A percentile compares a stretch with the other conserved stretches of the same genome.
phyloP scores from a whole-genome alignment of 2,113 vertebrate genomes.

The Chroicocephalus ridibundus region DNA sequence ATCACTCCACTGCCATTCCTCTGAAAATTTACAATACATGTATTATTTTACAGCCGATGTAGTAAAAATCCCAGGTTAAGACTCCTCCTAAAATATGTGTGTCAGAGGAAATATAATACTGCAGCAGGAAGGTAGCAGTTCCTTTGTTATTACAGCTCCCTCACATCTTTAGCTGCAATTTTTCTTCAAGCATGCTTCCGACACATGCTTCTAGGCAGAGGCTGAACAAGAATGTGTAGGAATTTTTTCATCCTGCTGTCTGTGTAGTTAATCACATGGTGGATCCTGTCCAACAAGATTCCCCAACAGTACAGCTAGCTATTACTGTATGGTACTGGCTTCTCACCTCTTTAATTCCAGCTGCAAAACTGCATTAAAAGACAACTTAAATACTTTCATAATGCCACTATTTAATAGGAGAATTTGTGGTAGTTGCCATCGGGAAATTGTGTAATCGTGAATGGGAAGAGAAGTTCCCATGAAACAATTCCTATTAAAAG shows the following conservation, averaged over 20 bases:
- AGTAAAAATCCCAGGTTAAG: not conserved
- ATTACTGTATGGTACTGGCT: not conserved
- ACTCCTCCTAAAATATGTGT: not conserved
- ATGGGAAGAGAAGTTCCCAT: not conserved
- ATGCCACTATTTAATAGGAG: not conserved
- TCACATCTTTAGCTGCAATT: not conserved
- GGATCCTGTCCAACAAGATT: not conserved
- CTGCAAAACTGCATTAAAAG: not conserved
- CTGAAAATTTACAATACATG: not conserved
- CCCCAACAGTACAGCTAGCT: not conserved
- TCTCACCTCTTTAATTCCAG: not conserved
- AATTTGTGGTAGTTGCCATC: not conserved
- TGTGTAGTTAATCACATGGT: not conserved
- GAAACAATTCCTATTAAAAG: not conserved
- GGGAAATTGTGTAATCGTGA: not conserved
- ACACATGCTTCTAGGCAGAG: not conserved
- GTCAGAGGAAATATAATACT: not conserved
- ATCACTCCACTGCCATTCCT: not conserved
- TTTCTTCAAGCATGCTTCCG: not conserved
- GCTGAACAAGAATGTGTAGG: not conserved
- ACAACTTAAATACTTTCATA: not conserved
- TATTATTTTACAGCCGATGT: not conserved
- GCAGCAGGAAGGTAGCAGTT: not conserved
- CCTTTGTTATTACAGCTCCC: not conserved
- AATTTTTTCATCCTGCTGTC: not conserved